A percentile compares a stretch with the other conserved stretches of the same genome.
Conservation (phyloP, 92 coral and sea anemone genomes). For the Muricea muricata region DNA sequence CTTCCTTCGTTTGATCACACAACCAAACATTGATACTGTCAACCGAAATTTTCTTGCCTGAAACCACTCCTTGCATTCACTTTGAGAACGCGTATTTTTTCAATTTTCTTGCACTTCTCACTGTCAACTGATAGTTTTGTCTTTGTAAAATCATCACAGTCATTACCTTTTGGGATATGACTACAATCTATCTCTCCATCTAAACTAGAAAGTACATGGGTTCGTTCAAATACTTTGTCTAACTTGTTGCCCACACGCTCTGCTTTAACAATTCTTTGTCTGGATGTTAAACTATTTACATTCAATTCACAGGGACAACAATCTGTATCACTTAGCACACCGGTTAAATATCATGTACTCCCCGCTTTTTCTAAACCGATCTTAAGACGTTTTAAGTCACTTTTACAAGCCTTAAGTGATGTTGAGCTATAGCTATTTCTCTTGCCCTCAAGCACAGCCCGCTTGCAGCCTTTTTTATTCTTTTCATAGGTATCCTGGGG, state of each 20-base stretch:
- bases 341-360: conserved; percentile 27
- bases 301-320: conserved; percentile 31
- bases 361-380: conserved; percentile 28
- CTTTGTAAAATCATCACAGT: neutral
- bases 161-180: neutral
- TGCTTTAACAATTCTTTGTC: conserved; percentile 20
- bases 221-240: neutral
- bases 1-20: conserved; percentile 13
- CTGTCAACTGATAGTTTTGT: neutral
- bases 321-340: conserved; percentile 32
- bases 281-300: conserved; percentile 9
- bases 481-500: conserved; percentile 48
- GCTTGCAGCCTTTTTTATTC: conserved; percentile 59
- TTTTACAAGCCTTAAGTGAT: conserved; percentile 35
- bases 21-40: conserved; percentile 15
- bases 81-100: conserved; percentile 4
- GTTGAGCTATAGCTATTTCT: conserved; percentile 51
- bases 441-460: conserved; percentile 13
- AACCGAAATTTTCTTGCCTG: conserved; percentile 1
- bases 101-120: conserved; percentile 7
- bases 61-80: conserved; percentile 16
- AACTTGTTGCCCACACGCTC: conserved; percentile 2
- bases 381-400: conserved; percentile 54
- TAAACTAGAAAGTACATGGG: neutral
- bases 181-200: neutral